Evolutionary conservation across 2,113 vertebrate genomes (phyloP).

Genomic region (Petrocephalus microphthalmus): DNA sequence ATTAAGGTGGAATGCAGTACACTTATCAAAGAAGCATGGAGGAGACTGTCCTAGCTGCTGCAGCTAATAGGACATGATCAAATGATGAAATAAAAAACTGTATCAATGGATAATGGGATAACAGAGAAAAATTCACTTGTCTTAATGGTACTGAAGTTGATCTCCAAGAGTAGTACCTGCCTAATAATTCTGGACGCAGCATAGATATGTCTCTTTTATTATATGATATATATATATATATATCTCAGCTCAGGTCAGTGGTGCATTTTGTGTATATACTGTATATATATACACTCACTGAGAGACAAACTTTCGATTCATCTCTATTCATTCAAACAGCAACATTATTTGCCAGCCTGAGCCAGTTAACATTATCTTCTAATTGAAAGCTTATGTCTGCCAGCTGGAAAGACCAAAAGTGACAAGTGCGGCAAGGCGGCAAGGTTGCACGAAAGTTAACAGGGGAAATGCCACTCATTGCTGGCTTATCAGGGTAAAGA

Average conservation of each 20-base stretch:
- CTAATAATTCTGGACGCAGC: neutral
- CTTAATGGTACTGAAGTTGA: neutral
- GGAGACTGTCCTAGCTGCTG: neutral
- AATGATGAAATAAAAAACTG: neutral
- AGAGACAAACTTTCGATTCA: constrained; percentile 53
- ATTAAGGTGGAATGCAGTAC: neutral
- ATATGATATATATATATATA: no score
- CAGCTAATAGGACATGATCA: neutral
- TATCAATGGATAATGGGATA: neutral
- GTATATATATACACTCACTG: no score
- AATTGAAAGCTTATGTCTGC: constrained; percentile 70
- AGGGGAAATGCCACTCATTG: constrained; percentile 69
- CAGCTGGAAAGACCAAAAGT: constrained; percentile 49
- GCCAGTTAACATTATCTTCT: constrained; percentile 62
- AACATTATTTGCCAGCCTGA: constrained; percentile 53
- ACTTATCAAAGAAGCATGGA: neutral
- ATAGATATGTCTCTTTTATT: neutral
- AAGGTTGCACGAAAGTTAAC: constrained; percentile 60
- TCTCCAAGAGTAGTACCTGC: neutral
- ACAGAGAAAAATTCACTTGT: neutral
- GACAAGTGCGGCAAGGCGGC: constrained; percentile 61
- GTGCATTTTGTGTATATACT: no score
- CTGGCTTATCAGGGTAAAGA: constrained; percentile 55
- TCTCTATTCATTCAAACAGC: constrained; percentile 52
- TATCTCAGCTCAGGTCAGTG: no score